A percentile compares a stretch with the other conserved stretches of the same genome.
Conservation (phyloP, 2,113 vertebrate genomes). For the Anarrhichthys ocellatus region DNA sequence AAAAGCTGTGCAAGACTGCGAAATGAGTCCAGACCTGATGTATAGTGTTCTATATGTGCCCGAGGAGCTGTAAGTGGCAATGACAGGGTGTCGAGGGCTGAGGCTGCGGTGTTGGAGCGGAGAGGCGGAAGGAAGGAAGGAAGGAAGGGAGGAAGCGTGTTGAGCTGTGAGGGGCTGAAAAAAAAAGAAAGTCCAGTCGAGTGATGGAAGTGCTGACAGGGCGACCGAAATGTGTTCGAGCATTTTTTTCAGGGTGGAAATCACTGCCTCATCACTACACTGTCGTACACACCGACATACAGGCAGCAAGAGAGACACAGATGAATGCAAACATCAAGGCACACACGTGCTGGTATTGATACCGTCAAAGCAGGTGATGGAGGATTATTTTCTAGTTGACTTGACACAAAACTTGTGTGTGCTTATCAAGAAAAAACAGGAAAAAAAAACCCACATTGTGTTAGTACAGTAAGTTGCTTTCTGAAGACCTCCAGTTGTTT, state of each 20-base stretch:
- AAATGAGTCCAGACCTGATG: constrained; percentile 50
- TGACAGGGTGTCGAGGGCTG: constrained; percentile 36
- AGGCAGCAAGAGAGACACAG: constrained; percentile 2
- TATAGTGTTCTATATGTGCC: constrained; percentile 35
- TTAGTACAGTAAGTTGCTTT: not conserved
- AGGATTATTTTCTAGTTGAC: not conserved
- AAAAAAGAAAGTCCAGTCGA: constrained; percentile 31
- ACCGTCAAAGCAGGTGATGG: not conserved
- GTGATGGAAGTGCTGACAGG: constrained; percentile 34
- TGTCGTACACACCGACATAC: not conserved
- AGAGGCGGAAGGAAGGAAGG: constrained; percentile 25
- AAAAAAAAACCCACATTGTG: not conserved
- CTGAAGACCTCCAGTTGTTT: constrained; percentile 1
- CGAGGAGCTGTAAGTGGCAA: constrained; percentile 28
- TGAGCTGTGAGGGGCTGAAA: constrained; percentile 36
- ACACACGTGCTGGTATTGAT: not conserved
- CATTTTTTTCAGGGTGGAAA: not conserved
- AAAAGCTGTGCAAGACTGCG: constrained; percentile 16
- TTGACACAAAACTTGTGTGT: not conserved
- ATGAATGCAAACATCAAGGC: constrained; percentile 6
- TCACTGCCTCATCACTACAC: not conserved
- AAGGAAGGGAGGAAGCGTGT: constrained; percentile 12
- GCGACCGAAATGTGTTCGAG: constrained; percentile 44
- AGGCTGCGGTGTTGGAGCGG: constrained; percentile 30
- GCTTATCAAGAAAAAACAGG: not conserved